Percentiles rank a stretch among this genome's conserved stretches.
Evolutionary conservation across 2,113 vertebrate genomes (phyloP).

Genomic region (Epinephelus moara): DNA sequence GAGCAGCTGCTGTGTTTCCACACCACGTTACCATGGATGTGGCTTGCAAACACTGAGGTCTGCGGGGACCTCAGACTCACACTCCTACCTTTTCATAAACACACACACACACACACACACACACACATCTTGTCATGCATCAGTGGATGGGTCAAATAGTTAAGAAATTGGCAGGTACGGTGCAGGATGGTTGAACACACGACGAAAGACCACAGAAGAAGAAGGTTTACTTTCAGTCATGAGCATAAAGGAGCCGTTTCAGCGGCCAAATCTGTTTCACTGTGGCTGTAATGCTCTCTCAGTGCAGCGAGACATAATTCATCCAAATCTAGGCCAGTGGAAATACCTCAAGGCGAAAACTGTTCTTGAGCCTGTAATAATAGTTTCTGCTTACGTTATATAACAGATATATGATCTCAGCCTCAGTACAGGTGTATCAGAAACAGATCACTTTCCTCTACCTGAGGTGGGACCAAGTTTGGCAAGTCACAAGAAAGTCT

Average conservation of each 20-base stretch:
- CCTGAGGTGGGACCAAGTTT: background rate
- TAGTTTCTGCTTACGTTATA: slow-evolving; percentile 7
- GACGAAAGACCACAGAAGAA: slow-evolving; percentile 38
- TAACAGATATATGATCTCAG: background rate
- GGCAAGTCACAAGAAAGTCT: background rate
- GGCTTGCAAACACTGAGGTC: slow-evolving; percentile 73
- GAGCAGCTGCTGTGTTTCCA: slow-evolving; percentile 65
- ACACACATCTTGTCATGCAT: slow-evolving; percentile 26
- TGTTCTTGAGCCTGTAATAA: slow-evolving; percentile 3
- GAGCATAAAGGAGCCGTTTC: slow-evolving; percentile 15
- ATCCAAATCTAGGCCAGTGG: slow-evolving; percentile 13
- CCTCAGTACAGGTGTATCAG: background rate
- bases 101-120: slow-evolving; percentile 27
- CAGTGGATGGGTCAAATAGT: slow-evolving; percentile 36
- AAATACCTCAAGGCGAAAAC: background rate
- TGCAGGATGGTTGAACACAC: background rate
- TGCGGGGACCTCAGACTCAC: slow-evolving; percentile 43
- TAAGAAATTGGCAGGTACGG: slow-evolving; percentile 20
- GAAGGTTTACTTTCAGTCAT: background rate
- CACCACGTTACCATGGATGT: slow-evolving; percentile 75
- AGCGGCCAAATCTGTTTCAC: slow-evolving; percentile 19
- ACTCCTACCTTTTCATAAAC: background rate
- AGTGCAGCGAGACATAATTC: background rate
- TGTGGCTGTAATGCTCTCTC: background rate
- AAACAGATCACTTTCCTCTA: background rate